Evolutionary conservation across 2,113 vertebrate species (phyloP).

Genomic region (Turdus rufiventris): DNA sequence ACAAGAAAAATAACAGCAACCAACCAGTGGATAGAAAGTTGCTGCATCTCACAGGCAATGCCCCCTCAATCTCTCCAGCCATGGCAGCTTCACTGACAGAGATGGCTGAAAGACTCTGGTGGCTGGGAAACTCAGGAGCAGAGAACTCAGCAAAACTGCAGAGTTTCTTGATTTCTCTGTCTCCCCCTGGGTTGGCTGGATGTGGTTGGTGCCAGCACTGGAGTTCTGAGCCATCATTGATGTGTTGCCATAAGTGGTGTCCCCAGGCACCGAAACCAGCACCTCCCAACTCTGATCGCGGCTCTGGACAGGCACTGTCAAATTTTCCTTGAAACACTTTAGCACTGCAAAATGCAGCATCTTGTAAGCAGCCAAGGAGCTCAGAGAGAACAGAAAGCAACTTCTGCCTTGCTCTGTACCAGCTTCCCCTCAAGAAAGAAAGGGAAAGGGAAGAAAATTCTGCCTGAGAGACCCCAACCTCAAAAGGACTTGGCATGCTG

Average conservation of each 20-base stretch:
- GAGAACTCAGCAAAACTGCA: not conserved
- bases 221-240: not conserved
- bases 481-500: accelerated
- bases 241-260: not conserved
- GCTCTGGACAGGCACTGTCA: not conserved
- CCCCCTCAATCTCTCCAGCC: not conserved
- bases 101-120: accelerated
- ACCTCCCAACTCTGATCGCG: accelerated
- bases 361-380: not conserved
- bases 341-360: not conserved
- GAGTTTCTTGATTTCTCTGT: not conserved
- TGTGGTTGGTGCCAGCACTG: not conserved
- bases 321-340: not conserved
- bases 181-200: not conserved
- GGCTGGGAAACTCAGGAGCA: not conserved
- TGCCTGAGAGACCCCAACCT: not conserved
- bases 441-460: not conserved
- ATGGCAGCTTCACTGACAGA: not conserved
- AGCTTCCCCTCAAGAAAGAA: not conserved
- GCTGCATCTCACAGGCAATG: not conserved
- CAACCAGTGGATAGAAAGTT: too few relatives aligned
- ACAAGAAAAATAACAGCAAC: not conserved
- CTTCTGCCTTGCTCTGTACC: not conserved
- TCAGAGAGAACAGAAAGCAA: not conserved
- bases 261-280: accelerated